These are phyloP conservation scores for Grammomys dolichurus DNA, from an alignment of 2,113 vertebrate genomes.

Conservation along the genomic window DNA sequence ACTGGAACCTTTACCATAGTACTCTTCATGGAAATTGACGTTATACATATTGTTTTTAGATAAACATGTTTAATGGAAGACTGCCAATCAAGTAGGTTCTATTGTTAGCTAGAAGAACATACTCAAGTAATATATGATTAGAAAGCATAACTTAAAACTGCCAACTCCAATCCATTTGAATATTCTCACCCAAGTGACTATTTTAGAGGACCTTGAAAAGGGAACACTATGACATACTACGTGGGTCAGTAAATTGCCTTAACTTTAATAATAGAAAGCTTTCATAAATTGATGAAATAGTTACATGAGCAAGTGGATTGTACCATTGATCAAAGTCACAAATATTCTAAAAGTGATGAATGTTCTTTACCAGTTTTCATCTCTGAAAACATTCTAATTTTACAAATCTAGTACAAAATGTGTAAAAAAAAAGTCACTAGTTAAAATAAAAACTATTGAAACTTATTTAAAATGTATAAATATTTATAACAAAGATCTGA, in stretches of 20 bases:
- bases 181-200: background rate
- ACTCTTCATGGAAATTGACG: background rate
- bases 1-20: background rate
- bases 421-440: background rate
- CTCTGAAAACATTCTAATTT: slow-evolving; percentile 19
- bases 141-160: background rate
- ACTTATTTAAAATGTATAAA: background rate
- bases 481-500: background rate
- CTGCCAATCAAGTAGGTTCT: background rate
- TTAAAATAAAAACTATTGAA: slow-evolving; percentile 28
- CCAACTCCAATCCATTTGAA: slow-evolving; percentile 11
- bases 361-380: slow-evolving; percentile 13
- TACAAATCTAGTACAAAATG: background rate
- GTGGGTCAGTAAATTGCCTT: background rate
- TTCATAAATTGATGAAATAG: slow-evolving; percentile 46
- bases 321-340: slow-evolving; percentile 52
- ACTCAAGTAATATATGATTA: background rate
- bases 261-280: background rate
- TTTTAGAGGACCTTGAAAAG: slow-evolving; percentile 10
- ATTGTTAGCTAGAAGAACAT: background rate
- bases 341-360: background rate
- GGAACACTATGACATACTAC: background rate
- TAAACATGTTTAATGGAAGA: background rate
- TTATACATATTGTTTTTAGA: slow-evolving; percentile 4
- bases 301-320: background rate